phyloP scores from a whole-genome alignment of 1,140 invertebrate genomes.

The Araneus ventricosus region DNA sequence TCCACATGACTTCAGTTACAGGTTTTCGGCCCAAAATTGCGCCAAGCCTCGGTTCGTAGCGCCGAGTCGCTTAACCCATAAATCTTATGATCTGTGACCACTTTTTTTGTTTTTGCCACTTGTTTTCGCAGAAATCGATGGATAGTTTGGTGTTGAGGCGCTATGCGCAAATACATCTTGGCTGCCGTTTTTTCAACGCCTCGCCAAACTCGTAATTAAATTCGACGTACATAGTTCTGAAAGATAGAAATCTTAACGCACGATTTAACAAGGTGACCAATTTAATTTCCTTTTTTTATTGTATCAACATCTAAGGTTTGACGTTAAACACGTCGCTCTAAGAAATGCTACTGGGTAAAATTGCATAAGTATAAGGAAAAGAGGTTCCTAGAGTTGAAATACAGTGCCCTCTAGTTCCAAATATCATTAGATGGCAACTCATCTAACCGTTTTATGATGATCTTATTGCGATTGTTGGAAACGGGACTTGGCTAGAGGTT shows the following conservation, averaged over 20 bases:
- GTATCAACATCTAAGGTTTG: too few relatives aligned
- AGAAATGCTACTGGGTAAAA: too few relatives aligned
- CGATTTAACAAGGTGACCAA: background rate
- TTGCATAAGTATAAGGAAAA: too few relatives aligned
- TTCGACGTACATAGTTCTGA: background rate
- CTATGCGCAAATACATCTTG: background rate
- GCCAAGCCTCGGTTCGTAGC: background rate
- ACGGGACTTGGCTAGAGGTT: too few relatives aligned
- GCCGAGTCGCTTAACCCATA: slow-evolving; percentile 24
- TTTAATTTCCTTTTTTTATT: background rate
- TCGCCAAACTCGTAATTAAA: background rate
- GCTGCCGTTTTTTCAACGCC: background rate
- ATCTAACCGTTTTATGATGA: too few relatives aligned
- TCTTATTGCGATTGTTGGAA: too few relatives aligned
- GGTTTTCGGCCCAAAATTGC: slow-evolving; percentile 20
- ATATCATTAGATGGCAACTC: too few relatives aligned
- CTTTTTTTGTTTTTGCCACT: background rate
- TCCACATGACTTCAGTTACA: slow-evolving; percentile 17
- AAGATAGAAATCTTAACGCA: background rate
- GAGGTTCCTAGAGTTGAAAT: too few relatives aligned
- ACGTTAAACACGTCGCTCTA: too few relatives aligned
- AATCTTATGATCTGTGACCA: slow-evolving; percentile 40
- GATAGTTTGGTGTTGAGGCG: too few relatives aligned
- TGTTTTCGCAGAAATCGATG: background rate
- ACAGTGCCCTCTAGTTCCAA: too few relatives aligned